Percentiles rank a stretch among this genome's conserved stretches.
Evolutionary conservation across 2,888 invertebrate species (phyloP).

Genomic region (Byasa hedistus): DNA sequence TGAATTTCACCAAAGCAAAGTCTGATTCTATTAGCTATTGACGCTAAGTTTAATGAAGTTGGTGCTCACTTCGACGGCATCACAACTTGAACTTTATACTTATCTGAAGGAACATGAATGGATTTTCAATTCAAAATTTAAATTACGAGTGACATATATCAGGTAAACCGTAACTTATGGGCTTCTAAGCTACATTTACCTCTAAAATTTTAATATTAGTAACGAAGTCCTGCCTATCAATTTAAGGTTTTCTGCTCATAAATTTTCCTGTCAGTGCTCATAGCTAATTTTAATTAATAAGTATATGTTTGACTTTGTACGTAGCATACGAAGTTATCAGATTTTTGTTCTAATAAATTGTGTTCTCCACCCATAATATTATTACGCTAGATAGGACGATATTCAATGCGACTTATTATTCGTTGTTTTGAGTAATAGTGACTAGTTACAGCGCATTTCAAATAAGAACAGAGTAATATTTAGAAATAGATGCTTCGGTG

Average conservation of each 20-base stretch:
- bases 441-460: too few relatives aligned
- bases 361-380: too few relatives aligned
- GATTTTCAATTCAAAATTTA: slow-evolving; percentile 14
- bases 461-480: too few relatives aligned
- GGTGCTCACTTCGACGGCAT: slow-evolving; percentile 25
- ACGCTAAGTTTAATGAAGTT: slow-evolving; percentile 29
- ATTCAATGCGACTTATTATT: too few relatives aligned
- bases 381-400: too few relatives aligned
- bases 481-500: too few relatives aligned
- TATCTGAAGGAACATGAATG: slow-evolving; percentile 4
- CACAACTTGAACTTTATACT: slow-evolving; percentile 24
- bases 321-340: too few relatives aligned
- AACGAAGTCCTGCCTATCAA: slow-evolving; percentile 40
- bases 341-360: too few relatives aligned
- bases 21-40: slow-evolving; percentile 27
- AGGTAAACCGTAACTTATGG: slow-evolving; percentile 19
- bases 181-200: slow-evolving; percentile 29
- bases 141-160: slow-evolving; percentile 15
- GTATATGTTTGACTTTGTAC: too few relatives aligned
- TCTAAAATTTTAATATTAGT: slow-evolving; percentile 56
- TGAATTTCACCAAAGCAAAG: slow-evolving; percentile 25
- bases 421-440: too few relatives aligned
- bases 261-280: slow-evolving; percentile 4
- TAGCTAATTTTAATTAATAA: background rate
- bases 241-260: slow-evolving; percentile 33